phyloP scores from a whole-genome alignment of 1,140 invertebrate genomes.

The Drosophila santomea region DNA sequence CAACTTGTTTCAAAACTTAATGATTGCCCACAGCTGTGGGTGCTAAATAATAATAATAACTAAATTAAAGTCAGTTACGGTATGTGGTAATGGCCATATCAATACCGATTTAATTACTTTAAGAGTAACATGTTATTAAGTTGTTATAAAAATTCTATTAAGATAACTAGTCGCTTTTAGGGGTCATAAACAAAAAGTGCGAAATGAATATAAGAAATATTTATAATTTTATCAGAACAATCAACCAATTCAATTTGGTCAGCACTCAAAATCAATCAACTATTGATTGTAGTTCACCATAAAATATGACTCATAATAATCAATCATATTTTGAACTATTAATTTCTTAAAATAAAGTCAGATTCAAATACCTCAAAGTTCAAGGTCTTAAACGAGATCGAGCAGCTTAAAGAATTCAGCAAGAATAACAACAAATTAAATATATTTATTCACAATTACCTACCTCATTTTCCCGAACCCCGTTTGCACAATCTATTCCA shows the following conservation, averaged over 20 bases:
- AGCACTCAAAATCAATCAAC: too few relatives aligned
- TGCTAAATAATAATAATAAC: slow-evolving; percentile 18
- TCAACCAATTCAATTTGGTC: not conserved
- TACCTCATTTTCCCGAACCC: not conserved
- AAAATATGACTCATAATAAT: not conserved
- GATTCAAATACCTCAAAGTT: slow-evolving; percentile 9
- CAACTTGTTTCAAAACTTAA: slow-evolving; percentile 14
- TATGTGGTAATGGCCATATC: slow-evolving; percentile 1
- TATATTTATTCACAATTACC: not conserved
- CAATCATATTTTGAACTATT: not conserved
- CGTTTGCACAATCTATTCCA: not conserved
- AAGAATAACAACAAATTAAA: not conserved
- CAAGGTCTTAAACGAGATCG: slow-evolving; percentile 14
- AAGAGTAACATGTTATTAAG: not conserved
- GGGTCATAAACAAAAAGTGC: too few relatives aligned
- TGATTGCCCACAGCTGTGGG: slow-evolving; percentile 6
- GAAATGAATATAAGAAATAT: too few relatives aligned
- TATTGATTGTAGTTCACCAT: too few relatives aligned
- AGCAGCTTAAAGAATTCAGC: not conserved
- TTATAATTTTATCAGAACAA: too few relatives aligned
- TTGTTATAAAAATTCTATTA: not conserved
- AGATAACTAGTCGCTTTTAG: not conserved
- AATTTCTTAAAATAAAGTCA: not conserved
- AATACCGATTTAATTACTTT: not conserved
- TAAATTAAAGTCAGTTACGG: not conserved